phyloP scores from a whole-genome alignment of 2,113 vertebrate genomes.

The Nesoenas mayeri region DNA sequence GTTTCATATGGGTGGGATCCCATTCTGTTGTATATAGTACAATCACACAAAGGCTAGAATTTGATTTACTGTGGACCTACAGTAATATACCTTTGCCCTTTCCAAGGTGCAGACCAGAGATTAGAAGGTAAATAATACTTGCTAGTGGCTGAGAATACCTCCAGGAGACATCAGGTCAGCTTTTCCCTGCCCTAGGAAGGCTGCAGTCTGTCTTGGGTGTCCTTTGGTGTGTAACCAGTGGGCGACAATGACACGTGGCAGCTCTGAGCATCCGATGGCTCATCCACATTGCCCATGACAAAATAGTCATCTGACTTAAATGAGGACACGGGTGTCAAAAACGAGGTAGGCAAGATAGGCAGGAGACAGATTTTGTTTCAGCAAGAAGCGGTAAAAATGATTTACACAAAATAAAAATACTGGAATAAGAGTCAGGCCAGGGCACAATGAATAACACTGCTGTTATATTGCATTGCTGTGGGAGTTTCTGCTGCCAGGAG shows the following conservation, averaged over 20 bases:
- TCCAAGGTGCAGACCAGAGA: constrained; percentile 21
- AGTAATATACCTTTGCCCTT: not conserved
- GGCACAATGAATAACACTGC: not conserved
- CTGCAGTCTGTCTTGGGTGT: not conserved
- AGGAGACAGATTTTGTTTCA: not conserved
- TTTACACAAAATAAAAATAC: not conserved
- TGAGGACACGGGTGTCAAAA: not conserved
- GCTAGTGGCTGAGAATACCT: not conserved
- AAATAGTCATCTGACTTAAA: not conserved
- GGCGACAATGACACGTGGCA: not conserved
- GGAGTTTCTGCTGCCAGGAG: not conserved
- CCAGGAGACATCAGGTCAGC: not conserved
- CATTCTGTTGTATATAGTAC: not conserved
- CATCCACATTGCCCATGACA: not conserved
- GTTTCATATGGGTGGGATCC: constrained; percentile 5
- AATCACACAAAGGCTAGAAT: not conserved
- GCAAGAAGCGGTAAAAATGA: not conserved
- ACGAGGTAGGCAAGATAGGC: not conserved
- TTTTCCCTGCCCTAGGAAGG: not conserved
- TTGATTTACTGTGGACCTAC: not conserved
- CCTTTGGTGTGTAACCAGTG: not conserved
- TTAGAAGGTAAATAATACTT: not conserved
- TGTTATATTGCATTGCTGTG: not conserved
- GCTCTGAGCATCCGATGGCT: not conserved
- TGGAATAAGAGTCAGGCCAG: not conserved